Base-by-base conservation (phyloP, 1,140 invertebrate genomes). In the Hypsibius dujardini region DNA sequence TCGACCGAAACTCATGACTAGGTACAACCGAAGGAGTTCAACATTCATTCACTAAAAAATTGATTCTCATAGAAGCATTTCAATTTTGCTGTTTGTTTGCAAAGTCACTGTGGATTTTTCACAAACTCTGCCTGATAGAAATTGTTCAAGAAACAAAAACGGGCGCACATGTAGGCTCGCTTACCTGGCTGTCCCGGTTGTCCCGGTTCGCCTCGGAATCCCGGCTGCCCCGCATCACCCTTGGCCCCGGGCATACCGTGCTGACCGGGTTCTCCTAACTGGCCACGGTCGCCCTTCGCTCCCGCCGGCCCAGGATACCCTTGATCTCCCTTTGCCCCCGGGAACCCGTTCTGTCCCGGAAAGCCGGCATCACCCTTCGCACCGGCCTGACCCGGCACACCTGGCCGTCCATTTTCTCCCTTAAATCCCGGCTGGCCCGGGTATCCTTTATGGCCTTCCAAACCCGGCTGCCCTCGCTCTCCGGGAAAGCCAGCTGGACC, bases 381-480 rank as follows among this genome's bases (percentile, higher is more conserved):
- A 59, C 88, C 89, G 59, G 78, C 76, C 46, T 79, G 75, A 46
- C 88, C 88, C 71, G 79, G 78, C 12, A 71, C 72, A 46, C 73
- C 73, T n/a, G 74, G 73, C 69, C 90, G 90, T 78, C 93, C 93
- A 77, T 95, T 94, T 77, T 91, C 95, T 3, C 92, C 93, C 79
- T 95, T 90, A 74, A 87, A 80, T 73, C 92, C 92, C 70, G 86
- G 84, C 59, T 67, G 62, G 7, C 62, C 62, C 3, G 62, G 42
- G 12, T 15, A 67, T 7, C 62, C 62, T 7, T 12, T 3, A 67
- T 85, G 79, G 74, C 90, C 90, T 59, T 86, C 80, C 1, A 83
- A 77, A 69, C 90, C 90, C 1, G 85, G 80, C 1, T 85, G 81
- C 62, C 90, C 90, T 76, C 85, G 85, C 15, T 73, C 46, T n/a